Evolutionary conservation across 2,888 invertebrate genomes (phyloP).

Genomic region (Pammene aurita): DNA sequence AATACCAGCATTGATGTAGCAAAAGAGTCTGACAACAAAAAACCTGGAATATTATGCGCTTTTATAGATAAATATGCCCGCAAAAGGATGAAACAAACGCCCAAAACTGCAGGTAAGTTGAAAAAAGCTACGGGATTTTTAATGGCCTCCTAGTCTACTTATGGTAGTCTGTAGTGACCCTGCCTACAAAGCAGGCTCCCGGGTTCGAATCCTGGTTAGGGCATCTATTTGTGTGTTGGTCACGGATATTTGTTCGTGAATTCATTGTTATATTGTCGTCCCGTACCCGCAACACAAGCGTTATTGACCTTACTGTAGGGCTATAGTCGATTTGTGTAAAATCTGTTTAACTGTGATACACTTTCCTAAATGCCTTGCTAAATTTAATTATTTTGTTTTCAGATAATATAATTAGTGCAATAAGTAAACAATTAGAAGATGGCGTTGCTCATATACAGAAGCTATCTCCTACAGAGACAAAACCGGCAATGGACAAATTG

Average conservation of each 20-base stretch:
- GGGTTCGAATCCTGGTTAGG: too few relatives aligned
- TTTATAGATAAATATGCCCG: constrained; percentile 66
- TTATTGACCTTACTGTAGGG: too few relatives aligned
- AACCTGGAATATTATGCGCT: constrained; percentile 62
- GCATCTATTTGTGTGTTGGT: too few relatives aligned
- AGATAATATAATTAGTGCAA: constrained; percentile 54
- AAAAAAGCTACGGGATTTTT: background rate
- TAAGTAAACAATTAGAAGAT: constrained; percentile 58
- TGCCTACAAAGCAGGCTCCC: too few relatives aligned
- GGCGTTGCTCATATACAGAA: constrained; percentile 54
- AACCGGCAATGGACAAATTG: constrained; percentile 57
- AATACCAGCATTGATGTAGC: constrained; percentile 4
- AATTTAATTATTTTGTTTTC: constrained; percentile 48
- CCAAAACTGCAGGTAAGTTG: constrained; percentile 61
- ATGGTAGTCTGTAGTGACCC: too few relatives aligned
- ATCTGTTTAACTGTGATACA: background rate
- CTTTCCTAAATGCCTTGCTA: background rate
- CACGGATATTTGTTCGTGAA: too few relatives aligned
- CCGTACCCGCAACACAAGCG: too few relatives aligned
- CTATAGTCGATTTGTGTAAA: too few relatives aligned
- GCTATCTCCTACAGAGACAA: constrained; percentile 51
- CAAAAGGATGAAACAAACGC: constrained; percentile 47
- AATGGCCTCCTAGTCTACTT: background rate
- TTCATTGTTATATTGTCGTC: too few relatives aligned
- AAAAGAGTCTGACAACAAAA: constrained; percentile 43